Percentiles rank a stretch among this genome's conserved stretches.
phyloP scores from a whole-genome alignment of 2,113 vertebrate genomes.

The Eulacestoma nigropectus region DNA sequence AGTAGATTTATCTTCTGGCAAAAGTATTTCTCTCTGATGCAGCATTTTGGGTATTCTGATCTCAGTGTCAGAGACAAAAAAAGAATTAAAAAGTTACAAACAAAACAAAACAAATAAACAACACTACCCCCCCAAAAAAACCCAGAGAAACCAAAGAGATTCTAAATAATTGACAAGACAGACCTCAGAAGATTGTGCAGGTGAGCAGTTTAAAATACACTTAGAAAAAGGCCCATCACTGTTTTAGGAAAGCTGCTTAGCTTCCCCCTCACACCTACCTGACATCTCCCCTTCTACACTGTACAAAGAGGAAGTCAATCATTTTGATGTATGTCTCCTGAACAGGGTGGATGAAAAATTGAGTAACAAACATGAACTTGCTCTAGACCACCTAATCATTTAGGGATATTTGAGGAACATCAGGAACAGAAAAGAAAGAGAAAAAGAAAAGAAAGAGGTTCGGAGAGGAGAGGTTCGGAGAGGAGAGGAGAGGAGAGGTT shows the following conservation, averaged over 20 bases:
- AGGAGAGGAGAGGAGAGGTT: too few species aligned
- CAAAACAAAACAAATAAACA: neutral
- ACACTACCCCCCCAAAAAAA: neutral
- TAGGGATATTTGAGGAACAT: neutral
- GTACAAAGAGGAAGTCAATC: neutral
- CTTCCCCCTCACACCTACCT: neutral
- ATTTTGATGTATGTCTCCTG: neutral
- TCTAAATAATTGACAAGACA: neutral
- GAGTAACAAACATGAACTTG: neutral
- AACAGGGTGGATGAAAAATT: neutral
- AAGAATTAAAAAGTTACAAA: neutral
- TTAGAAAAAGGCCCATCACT: neutral
- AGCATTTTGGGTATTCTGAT: neutral
- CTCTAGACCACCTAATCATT: neutral
- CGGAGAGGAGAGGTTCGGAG: too few species aligned
- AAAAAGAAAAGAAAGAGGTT: neutral
- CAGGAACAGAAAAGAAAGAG: too few species aligned
- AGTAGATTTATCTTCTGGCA: conserved; percentile 47
- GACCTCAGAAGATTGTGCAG: neutral
- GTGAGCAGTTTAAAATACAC: neutral
- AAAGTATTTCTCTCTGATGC: conserved; percentile 36
- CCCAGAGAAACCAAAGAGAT: neutral
- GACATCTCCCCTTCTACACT: neutral
- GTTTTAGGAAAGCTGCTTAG: neutral
- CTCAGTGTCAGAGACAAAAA: neutral